Base-by-base conservation (phyloP, 2,113 vertebrate genomes). In the Egretta garzetta region DNA sequence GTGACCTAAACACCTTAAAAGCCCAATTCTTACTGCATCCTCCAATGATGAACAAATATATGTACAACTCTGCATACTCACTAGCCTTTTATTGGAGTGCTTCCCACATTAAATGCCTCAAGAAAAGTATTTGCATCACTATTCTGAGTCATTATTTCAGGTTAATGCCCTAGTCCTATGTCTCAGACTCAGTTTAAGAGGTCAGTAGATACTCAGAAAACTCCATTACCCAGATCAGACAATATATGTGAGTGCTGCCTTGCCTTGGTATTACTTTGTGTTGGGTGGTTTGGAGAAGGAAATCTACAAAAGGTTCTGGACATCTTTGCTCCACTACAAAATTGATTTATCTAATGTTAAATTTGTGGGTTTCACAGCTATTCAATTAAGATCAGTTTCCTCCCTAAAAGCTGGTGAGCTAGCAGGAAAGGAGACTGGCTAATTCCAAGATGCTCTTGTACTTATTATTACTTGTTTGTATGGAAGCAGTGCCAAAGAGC, bases 151-250 rank as follows among this genome's bases (percentile, higher is more conserved):
- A 89, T 58, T 82, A 37, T 63, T 82, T 74, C 66, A 58, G 74
- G 60, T 71, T 59, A 91, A 56, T 49, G 68, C 8, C 37, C 27
- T 19, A 37, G 60, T 68, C 39, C 28, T 47, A 32, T 47, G 32
- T 27, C 49, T 95, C 79, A 56, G 41, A 73, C 41, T 83, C 70
- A 60, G 60, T 91, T 93, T 89, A 91, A 63, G 64, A 94, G 52
- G 49, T 87, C 70, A 53, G 14, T 1, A 81, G 56, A 73, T 47
- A 79, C 13, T 64, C 70, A 53, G 43, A 96, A 60, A 72, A 77
- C 8, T 71, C 37, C 68, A 0, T n/a, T n/a, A 9, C 39, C 30
- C 62, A 94, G 47, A 68, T 4, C 30, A 71, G 88, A 33, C 18
- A 22, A 27, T 2, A 4, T 10, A 32, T 14, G 15, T 41, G 47